Percentiles rank a stretch among this genome's conserved stretches.
Evolutionary conservation across 2,888 invertebrate genomes (phyloP).

Genomic region (Entomobrya multifasciata): DNA sequence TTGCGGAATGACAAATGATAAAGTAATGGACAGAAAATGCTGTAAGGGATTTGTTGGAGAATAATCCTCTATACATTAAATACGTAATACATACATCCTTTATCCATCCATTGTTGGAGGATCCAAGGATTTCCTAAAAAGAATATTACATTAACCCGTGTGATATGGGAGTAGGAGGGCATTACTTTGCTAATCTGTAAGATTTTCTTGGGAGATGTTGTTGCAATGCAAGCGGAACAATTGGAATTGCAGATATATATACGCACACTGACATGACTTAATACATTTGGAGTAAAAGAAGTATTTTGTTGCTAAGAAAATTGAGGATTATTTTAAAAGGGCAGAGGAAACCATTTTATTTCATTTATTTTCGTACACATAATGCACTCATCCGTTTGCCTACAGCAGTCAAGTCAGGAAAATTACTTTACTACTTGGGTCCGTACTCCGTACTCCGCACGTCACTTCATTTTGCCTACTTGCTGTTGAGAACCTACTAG

Average conservation of each 20-base stretch:
- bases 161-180: too few relatives aligned
- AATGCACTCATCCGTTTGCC: conserved; percentile 34
- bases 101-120: conserved; percentile 2
- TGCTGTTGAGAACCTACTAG: too few relatives aligned
- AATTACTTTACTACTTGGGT: neutral
- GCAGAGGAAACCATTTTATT: conserved; percentile 55
- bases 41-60: conserved; percentile 17
- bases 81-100: neutral
- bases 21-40: conserved; percentile 20
- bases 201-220: neutral
- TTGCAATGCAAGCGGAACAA: too few relatives aligned
- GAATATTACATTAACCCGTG: too few relatives aligned
- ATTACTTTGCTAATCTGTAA: too few relatives aligned
- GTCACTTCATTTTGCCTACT: neutral
- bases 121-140: neutral
- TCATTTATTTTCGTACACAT: conserved; percentile 38
- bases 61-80: conserved; percentile 15
- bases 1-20: neutral
- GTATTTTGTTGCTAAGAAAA: conserved; percentile 6
- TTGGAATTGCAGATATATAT: too few relatives aligned
- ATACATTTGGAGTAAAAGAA: too few relatives aligned
- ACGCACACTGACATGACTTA: too few relatives aligned
- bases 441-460: neutral
- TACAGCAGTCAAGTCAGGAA: neutral
- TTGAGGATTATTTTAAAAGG: conserved; percentile 20